phyloP scores from a whole-genome alignment of 2,113 vertebrate species.

The Mobula birostris region DNA sequence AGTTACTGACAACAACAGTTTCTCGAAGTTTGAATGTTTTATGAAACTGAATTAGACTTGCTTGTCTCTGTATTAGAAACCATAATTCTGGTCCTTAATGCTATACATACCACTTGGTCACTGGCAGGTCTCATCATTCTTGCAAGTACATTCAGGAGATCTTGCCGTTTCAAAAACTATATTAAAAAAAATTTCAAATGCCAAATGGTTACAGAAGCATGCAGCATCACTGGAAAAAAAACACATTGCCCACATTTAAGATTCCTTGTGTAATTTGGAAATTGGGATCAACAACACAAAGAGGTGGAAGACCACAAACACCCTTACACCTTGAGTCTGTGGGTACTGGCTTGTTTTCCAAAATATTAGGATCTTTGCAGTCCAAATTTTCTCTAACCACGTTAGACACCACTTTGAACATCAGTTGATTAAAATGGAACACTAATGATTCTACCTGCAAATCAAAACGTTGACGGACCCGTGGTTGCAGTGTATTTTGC shows the following conservation, averaged over 20 bases:
- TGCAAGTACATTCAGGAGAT: slow-evolving; percentile 87
- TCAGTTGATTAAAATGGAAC: background rate
- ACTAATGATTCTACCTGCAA: background rate
- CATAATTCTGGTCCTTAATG: background rate
- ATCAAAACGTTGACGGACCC: background rate
- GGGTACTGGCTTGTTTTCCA: background rate
- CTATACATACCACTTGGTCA: slow-evolving; percentile 84
- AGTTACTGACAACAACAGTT: background rate
- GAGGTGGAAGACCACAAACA: background rate
- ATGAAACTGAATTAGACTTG: background rate
- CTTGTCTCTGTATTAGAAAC: background rate
- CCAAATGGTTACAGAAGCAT: background rate
- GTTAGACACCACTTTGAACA: background rate
- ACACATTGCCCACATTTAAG: background rate
- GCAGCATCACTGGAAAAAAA: background rate
- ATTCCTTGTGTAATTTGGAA: background rate
- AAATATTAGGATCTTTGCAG: background rate
- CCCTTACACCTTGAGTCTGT: background rate
- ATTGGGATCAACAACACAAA: background rate
- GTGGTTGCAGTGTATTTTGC: background rate
- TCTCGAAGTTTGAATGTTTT: background rate
- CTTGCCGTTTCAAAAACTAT: slow-evolving; percentile 93
- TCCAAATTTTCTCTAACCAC: background rate
- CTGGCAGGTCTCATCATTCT: slow-evolving; percentile 94
- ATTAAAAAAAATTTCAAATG: slow-evolving; percentile 38